These are phyloP conservation scores for Falco rusticolus DNA, from an alignment of 2,797 vertebrate genomes.

Conservation along the genomic window DNA sequence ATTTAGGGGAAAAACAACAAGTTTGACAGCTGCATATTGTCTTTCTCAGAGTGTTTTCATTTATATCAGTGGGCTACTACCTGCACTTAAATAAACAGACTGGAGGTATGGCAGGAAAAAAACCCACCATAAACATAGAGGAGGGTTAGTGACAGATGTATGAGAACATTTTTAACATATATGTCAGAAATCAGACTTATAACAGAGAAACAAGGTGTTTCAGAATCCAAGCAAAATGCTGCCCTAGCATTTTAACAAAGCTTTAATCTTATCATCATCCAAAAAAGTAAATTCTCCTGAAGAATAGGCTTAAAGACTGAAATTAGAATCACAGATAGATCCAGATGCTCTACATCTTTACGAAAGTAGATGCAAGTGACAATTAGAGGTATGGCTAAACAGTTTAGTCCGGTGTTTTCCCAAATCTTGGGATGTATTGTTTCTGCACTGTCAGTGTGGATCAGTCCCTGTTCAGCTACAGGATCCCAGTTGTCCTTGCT, in stretches of 20 bases:
- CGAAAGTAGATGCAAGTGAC: background rate
- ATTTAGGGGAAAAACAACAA: background rate
- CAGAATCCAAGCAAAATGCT: background rate
- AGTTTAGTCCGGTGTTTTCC: background rate
- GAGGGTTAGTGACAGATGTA: background rate
- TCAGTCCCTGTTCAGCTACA: background rate
- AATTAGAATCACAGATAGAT: background rate
- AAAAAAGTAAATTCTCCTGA: background rate
- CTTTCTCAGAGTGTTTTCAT: background rate
- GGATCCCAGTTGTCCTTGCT: fast-evolving
- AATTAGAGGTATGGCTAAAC: background rate
- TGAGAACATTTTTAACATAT: background rate
- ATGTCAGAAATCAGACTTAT: background rate
- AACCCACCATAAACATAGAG: fast-evolving
- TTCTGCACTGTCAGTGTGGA: background rate
- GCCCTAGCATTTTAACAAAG: background rate
- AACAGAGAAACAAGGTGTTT: background rate
- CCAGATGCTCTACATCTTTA: background rate
- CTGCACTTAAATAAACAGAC: background rate
- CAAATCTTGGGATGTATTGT: background rate
- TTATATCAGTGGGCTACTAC: background rate
- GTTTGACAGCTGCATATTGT: background rate
- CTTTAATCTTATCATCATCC: background rate
- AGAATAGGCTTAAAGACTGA: background rate
- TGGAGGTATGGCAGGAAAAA: background rate